These are phyloP conservation scores for Molothrus aeneus DNA, from an alignment of 2,797 vertebrate genomes.

Conservation along the genomic window DNA sequence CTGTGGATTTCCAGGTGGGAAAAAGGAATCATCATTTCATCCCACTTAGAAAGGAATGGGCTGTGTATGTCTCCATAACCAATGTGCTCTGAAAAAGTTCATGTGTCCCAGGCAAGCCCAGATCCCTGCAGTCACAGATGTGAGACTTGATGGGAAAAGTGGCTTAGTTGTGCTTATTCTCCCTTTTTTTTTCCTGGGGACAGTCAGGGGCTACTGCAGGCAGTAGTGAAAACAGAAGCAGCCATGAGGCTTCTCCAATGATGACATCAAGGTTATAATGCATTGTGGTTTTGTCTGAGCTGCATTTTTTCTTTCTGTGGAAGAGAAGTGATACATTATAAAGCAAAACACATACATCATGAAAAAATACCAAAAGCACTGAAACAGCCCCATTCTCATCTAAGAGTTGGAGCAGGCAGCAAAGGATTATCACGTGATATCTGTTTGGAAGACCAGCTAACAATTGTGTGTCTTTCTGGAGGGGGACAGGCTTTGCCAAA, in stretches of 20 bases:
- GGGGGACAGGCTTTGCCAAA: background rate
- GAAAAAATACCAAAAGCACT: background rate
- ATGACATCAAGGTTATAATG: background rate
- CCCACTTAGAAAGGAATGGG: background rate
- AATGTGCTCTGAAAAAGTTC: background rate
- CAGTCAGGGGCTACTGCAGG: background rate
- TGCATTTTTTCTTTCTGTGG: background rate
- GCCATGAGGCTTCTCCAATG: fast-evolving
- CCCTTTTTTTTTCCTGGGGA: background rate
- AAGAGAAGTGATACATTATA: background rate
- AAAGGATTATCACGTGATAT: background rate
- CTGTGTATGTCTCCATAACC: background rate
- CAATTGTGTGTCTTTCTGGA: background rate
- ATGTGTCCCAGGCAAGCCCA: background rate
- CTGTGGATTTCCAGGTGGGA: background rate
- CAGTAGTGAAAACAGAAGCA: background rate
- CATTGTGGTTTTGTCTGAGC: background rate
- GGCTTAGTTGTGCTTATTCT: background rate
- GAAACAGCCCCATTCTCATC: background rate
- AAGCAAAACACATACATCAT: background rate
- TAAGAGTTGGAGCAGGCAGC: background rate
- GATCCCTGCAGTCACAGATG: background rate
- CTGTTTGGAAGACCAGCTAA: background rate
- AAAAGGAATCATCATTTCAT: background rate
- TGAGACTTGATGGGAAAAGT: background rate